Percentiles rank a stretch among this genome's conserved stretches.
These are phyloP conservation scores for Lepidochitona cinerea DNA, from an alignment of 2,888 invertebrate genomes.

Conservation along the genomic window DNA sequence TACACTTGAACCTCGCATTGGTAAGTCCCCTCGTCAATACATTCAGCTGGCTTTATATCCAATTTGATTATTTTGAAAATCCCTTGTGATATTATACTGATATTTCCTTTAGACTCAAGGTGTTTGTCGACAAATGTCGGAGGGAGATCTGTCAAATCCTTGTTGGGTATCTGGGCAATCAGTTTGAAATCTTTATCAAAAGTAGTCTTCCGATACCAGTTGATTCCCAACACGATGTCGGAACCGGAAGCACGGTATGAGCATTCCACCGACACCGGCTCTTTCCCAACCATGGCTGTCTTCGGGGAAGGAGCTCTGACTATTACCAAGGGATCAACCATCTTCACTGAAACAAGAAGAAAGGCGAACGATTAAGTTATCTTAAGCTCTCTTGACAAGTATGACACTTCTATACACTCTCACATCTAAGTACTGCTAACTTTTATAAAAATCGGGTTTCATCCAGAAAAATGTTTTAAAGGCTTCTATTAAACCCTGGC, in stretches of 20 bases:
- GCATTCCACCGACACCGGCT: neutral
- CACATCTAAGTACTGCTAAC: no score
- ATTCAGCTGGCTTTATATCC: neutral
- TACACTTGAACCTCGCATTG: slow-evolving; percentile 1
- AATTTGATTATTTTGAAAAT: neutral
- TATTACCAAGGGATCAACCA: neutral
- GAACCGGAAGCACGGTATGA: neutral
- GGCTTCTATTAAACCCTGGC: no score
- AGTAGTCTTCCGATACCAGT: neutral
- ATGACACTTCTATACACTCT: no score
- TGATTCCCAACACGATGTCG: neutral
- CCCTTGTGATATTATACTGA: neutral
- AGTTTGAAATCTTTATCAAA: neutral
- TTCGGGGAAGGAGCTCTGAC: neutral
- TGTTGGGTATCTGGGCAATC: slow-evolving; percentile 1
- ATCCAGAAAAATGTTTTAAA: no score
- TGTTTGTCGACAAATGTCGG: neutral
- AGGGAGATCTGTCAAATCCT: neutral
- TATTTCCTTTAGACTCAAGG: neutral
- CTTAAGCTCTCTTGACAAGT: no score
- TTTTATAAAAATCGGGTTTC: no score
- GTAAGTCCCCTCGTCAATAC: neutral
- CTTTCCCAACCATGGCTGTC: neutral
- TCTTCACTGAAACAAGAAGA: neutral
- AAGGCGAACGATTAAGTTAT: no score